Evolutionary conservation across 2,797 vertebrate species (phyloP), one percentile per base, ranked within the genome.

Genomic region (Monodelphis domestica): DNA sequence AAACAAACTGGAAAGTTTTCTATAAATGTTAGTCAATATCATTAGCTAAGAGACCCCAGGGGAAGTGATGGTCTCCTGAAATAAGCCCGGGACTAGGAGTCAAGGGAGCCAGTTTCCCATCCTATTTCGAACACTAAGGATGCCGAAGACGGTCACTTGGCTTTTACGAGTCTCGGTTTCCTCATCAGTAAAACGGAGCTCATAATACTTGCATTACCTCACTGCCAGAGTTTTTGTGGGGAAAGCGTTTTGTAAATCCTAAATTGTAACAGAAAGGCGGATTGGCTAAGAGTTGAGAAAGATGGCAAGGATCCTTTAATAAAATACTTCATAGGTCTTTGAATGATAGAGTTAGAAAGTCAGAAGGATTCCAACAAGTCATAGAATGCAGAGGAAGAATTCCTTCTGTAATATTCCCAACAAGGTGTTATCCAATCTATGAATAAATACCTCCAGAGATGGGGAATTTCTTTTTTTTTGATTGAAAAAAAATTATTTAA

Each of bases 161-260:
- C 2, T 29, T 88, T 30, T 91, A 24, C 11, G 24, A 17, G 0
- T 26, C 53, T 90, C 51, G 33, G 89, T 26, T 53, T 91, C 59
- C 59, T 95, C 17, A 12, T 84, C 91, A 89, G 29, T 30, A 93
- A 94, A 90, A 54, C 5, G 10, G 89, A 4, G 10, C 95, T 28
- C 50, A 24, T 45, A 50, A 84, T 89, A 93, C 87, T 93, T 91
- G 9, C 38, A 45, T 50, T 11, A 84, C 4, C 38, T 11, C 3
- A 11, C 7, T 50, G 38, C 38, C 38, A 84, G 70, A 84, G 59
- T 84, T 45, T 24, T 84, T 50, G 17, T 84, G 21, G 70, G 12
- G 3, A 78, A 24, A 78, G n/a, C 45, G 6, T 3, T 24, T 84
- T 84, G 9, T 84, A 45, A 84, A 50, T 7, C 12, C 45, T 84